Base-by-base conservation (phyloP, 2,113 vertebrate genomes). In the Agelaius tricolor region DNA sequence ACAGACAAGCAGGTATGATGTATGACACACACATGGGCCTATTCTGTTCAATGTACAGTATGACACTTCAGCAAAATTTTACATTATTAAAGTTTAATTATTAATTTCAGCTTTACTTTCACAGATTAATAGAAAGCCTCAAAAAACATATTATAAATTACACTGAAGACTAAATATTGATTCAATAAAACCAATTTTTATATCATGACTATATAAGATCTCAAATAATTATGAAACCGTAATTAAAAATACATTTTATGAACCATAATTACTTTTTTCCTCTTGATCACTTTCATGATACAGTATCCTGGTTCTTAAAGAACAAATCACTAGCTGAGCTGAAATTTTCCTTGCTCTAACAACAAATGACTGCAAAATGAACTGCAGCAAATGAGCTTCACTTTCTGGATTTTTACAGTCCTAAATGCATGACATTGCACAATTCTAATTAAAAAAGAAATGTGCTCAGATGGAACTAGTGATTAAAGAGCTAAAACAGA, bases 381-480 rank as follows among this genome's bases (percentile, higher is more conserved):
- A 89, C 54, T 46, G 15, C 81, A 87, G 37, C 72, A 95, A 87
- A 83, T 52, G 3, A 78, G 35, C 27, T 90, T 58, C 8, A 4
- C 33, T 93, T 84, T 85, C 68, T 80, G 49, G 41, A 76, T 77
- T 79, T 91, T 94, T 77, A 92, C 35, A 80, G 69, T 82, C 47
- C 68, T 85, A 89, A 87, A 90, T 26, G 37, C 26, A 89, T 21
- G 8, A 80, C 7, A 1, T 37, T 82, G 63, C 3, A 3, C 28
- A 83, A 62, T 87, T 86, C 54, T 92, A 93, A 94, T 91, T 82
- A 75, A 93, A 92, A 83, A 88, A 49, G 11, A 57, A 82, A 27
- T 41, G 49, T 33, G 31, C 63, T 85, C 65, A 91, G 91, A 92
- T 72, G 27, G 47, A 93, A 90, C 31, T 89, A 95, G 58, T 16